phyloP scores from a whole-genome alignment of 2,113 vertebrate species.

The Tauraco erythrolophus region DNA sequence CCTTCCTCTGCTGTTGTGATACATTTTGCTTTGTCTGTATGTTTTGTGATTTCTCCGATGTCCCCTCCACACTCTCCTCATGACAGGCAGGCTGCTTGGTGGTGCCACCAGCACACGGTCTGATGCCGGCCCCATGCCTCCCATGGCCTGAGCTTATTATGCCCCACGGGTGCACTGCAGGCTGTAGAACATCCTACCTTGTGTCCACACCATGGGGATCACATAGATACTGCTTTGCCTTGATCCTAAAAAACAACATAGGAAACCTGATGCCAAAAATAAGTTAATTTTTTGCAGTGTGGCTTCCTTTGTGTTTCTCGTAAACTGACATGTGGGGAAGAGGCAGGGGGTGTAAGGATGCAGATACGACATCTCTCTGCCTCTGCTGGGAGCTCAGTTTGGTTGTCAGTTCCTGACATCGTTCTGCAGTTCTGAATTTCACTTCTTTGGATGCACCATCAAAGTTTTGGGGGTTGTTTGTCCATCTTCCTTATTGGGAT shows the following conservation, averaged over 20 bases:
- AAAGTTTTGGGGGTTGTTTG: neutral
- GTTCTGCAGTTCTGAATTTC: neutral
- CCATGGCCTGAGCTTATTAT: neutral
- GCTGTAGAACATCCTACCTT: neutral
- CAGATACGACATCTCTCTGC: neutral
- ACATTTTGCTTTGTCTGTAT: neutral
- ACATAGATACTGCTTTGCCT: neutral
- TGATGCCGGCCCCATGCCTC: neutral
- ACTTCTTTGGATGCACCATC: neutral
- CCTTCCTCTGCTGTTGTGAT: neutral
- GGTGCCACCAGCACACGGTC: neutral
- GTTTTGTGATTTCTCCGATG: neutral
- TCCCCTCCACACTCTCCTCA: fast-evolving
- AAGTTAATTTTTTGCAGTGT: neutral
- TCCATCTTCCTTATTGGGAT: neutral
- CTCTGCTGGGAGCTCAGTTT: neutral
- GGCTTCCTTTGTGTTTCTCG: neutral
- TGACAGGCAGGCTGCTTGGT: neutral
- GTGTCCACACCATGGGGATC: neutral
- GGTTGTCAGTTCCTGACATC: neutral
- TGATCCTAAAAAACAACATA: neutral
- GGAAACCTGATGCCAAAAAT: neutral
- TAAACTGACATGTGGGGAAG: neutral
- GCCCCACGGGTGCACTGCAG: neutral
- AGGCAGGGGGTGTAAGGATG: neutral